Percentiles rank a stretch among this genome's conserved stretches.
These are phyloP conservation scores for Sipha maydis DNA, from an alignment of 2,888 invertebrate genomes.

Conservation along the genomic window DNA sequence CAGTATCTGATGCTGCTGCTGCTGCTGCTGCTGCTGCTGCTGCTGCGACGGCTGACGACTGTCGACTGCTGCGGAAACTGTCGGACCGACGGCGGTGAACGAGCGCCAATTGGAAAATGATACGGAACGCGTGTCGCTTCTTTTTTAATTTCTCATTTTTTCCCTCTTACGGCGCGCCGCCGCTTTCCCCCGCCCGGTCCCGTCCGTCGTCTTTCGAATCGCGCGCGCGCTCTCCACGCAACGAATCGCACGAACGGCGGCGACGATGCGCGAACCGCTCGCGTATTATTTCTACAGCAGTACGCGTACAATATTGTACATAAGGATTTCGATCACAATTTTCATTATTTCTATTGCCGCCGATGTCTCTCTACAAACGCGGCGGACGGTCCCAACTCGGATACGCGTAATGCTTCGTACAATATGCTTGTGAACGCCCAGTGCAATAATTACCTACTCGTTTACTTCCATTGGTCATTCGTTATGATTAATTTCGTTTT, in stretches of 20 bases:
- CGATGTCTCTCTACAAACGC: no score
- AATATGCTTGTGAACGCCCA: no score
- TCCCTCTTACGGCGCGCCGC: not conserved
- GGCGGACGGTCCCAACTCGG: no score
- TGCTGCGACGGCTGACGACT: not conserved
- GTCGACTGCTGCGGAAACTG: not conserved
- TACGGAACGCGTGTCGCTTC: conserved; percentile 43
- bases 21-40: not conserved
- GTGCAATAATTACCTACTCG: no score
- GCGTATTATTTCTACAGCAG: no score
- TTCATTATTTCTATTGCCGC: no score
- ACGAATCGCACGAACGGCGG: not conserved
- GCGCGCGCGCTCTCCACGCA: not conserved
- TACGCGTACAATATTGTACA: no score
- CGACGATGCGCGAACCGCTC: not conserved
- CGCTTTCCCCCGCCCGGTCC: not conserved
- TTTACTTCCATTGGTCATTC: no score
- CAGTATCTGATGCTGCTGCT: not conserved
- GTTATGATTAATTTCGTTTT: no score
- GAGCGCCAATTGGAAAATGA: conserved; percentile 58
- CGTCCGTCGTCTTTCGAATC: not conserved
- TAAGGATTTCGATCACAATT: no score
- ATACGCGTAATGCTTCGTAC: no score
- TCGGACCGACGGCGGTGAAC: conserved; percentile 29
- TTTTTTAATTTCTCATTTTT: conserved; percentile 45